Evolutionary conservation across 64 coral and sea anemone species (phyloP).

Genomic region (Montipora foliosa): DNA sequence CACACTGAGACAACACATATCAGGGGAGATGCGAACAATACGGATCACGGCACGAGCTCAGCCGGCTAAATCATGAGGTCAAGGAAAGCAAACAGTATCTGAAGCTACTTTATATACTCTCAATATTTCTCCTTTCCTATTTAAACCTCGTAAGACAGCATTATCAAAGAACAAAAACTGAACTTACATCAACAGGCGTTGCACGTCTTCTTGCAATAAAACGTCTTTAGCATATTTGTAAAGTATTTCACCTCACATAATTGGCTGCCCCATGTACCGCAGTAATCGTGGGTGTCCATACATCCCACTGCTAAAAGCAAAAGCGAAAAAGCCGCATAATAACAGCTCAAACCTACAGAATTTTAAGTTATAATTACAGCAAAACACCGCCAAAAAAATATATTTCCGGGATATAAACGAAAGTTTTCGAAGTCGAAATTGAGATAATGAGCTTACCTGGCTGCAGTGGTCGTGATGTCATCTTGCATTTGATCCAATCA

Average conservation of each 20-base stretch:
- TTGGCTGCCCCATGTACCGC: background rate
- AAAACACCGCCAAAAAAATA: no score
- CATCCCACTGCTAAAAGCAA: constrained; percentile 5
- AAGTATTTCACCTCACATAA: constrained; percentile 31
- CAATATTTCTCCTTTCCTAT: background rate
- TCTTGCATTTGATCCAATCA: constrained; percentile 70
- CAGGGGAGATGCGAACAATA: no score
- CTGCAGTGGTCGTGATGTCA: constrained; percentile 12
- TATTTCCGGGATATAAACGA: no score
- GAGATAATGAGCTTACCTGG: constrained; percentile 10
- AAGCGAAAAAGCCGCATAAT: no score
- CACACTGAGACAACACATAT: no score
- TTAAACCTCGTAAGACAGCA: background rate
- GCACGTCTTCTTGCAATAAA: constrained; percentile 47
- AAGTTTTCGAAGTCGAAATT: background rate
- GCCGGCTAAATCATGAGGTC: no score
- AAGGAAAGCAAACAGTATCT: no score
- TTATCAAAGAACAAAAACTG: background rate
- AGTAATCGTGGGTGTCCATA: constrained; percentile 25
- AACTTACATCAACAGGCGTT: constrained; percentile 13
- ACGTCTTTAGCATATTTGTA: constrained; percentile 29
- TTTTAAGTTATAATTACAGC: no score
- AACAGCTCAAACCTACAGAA: no score
- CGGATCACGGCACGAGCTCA: no score
- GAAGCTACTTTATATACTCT: no score